Percentiles rank a stretch among this genome's conserved stretches.
Conservation (phyloP, 2,797 vertebrate genomes). For the Leptoclinus maculatus region DNA sequence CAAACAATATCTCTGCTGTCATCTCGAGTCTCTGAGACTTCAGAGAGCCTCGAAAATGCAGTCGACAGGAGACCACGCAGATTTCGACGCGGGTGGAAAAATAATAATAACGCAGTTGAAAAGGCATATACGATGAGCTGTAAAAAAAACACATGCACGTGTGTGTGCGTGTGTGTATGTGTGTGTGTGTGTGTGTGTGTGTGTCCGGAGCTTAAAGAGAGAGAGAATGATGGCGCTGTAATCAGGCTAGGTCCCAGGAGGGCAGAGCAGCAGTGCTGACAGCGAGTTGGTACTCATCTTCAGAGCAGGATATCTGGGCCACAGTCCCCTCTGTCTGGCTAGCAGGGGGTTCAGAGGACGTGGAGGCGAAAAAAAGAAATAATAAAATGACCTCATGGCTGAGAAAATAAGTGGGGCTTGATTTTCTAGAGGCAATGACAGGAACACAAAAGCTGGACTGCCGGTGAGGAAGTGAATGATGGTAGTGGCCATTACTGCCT, state of each 20-base stretch:
- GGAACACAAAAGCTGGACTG: constrained; percentile 33
- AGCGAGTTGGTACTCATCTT: constrained; percentile 63
- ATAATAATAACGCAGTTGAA: constrained; percentile 64
- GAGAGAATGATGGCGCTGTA: constrained; percentile 67
- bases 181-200: constrained; percentile 17
- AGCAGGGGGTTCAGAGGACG: not conserved
- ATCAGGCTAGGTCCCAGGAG: constrained; percentile 80
- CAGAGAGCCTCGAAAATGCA: constrained; percentile 28
- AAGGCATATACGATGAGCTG: constrained; percentile 61
- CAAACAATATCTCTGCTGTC: constrained; percentile 36
- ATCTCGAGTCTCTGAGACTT: constrained; percentile 36
- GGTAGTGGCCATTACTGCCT: not conserved
- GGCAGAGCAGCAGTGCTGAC: constrained; percentile 65
- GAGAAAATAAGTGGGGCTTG: constrained; percentile 25
- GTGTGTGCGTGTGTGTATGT: constrained; percentile 20
- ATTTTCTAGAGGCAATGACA: constrained; percentile 49
- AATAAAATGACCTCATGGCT: constrained; percentile 4
- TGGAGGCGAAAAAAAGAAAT: constrained; percentile 13
- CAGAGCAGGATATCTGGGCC: constrained; percentile 75
- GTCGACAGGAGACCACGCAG: constrained; percentile 36
- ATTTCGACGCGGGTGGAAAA: constrained; percentile 44
- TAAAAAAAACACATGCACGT: constrained; percentile 38
- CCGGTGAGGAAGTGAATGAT: not conserved
- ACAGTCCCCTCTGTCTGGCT: constrained; percentile 54
- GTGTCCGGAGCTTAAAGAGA: constrained; percentile 29